Evolutionary conservation across 2,797 vertebrate genomes (phyloP), one percentile per base, ranked within the genome.

Genomic region (Enteromius treurensis): DNA sequence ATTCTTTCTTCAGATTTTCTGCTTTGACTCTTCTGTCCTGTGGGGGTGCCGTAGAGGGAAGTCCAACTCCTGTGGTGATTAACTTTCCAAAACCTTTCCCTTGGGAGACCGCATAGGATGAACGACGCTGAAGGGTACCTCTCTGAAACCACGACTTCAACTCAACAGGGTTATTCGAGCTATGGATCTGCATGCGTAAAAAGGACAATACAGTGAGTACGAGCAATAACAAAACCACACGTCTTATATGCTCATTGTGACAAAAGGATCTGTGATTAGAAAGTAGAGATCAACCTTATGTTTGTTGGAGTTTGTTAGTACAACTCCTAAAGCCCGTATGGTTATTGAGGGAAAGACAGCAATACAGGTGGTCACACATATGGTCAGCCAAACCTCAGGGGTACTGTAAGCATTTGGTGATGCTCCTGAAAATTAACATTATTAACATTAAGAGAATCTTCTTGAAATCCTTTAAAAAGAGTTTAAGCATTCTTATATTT

Each of bases 41-140:
- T 1, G 40, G 26, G 0, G 81, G 55, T 8, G 32, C 76, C 15
- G 82, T 55, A 73, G 60, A 87, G 45, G 3, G 86, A 62, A 87
- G 77, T 42, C 73, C 62, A 2, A 84, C 83, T 34, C 88, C 89
- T 3, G 93, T 91, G 2, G 93, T 91, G 89, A 97, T 95, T 85
- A 96, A 91, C 19, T 90, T 85, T 0, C 94, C 94, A 0, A 94
- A 93, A 55, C 95, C 95, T 19, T 92, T 91, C 21, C 86, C 93
- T 91, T 97, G 96, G 19, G 96, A 96, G 89, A 97, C 90, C 23
- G 95, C 95, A 0, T 96, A 97, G 58, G 95, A 95, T 26, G 96
- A 97, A 8, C 91, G 94, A 2, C 94, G 92, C n/a, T 5, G 17
- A 2, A 89, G 42, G 0, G 91, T 85, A 7, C 85, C 80, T 0